Evolutionary conservation across 2,888 invertebrate species (phyloP).

Genomic region (Palloptera scutellata): DNA sequence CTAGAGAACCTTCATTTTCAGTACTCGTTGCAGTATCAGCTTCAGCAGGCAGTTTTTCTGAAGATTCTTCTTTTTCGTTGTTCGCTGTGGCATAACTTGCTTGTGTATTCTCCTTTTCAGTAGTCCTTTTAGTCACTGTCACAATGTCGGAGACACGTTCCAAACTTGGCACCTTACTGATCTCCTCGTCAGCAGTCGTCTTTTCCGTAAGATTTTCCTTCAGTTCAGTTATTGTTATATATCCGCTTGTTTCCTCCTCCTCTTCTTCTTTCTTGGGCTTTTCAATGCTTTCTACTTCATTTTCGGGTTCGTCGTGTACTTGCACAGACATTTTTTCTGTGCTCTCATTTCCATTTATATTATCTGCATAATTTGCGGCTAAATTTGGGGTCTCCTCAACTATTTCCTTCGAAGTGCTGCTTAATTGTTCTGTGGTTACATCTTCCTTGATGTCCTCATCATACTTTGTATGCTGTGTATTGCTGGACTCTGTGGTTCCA

Average conservation of each 20-base stretch:
- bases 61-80: background rate
- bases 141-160: no score
- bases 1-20: background rate
- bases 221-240: background rate
- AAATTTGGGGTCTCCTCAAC: constrained; percentile 6
- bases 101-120: no score
- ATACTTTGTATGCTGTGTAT: background rate
- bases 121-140: background rate
- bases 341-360: background rate
- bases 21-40: background rate
- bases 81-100: no score
- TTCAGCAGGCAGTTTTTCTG: background rate
- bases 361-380: constrained; percentile 10
- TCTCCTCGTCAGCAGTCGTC: constrained; percentile 31
- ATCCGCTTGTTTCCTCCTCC: background rate
- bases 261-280: background rate
- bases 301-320: constrained; percentile 11
- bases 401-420: background rate
- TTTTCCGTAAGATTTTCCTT: constrained; percentile 15
- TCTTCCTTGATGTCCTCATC: background rate
- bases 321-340: constrained; percentile 3
- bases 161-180: constrained; percentile 1
- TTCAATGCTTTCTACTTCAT: background rate
- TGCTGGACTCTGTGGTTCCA: background rate
- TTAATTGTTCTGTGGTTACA: constrained; percentile 5